Conservation (phyloP, 2,113 vertebrate genomes). For the Patagioenas fasciata region DNA sequence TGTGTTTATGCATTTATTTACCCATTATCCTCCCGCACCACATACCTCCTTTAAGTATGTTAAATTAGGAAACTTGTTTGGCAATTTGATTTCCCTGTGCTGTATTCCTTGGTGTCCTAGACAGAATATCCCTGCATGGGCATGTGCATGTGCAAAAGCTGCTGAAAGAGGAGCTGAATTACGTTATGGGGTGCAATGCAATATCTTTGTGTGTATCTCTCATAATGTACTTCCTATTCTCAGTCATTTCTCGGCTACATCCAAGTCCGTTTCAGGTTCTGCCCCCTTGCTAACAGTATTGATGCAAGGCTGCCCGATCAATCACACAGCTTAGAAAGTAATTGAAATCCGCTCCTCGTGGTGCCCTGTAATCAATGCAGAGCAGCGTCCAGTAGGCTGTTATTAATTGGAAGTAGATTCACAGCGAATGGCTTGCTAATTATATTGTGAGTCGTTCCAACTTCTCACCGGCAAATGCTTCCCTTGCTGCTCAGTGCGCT, state of each 20-base stretch:
- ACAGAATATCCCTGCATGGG: neutral
- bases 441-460: neutral
- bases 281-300: neutral
- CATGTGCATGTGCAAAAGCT: neutral
- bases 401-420: conserved; percentile 9
- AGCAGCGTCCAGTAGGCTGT: neutral
- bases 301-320: neutral
- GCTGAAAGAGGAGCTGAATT: neutral
- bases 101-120: neutral
- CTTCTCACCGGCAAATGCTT: neutral
- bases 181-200: neutral
- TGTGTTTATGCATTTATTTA: conserved; percentile 21
- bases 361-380: neutral
- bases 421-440: neutral
- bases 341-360: neutral
- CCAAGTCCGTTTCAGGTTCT: neutral
- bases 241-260: neutral
- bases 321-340: neutral
- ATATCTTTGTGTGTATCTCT: neutral
- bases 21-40: neutral
- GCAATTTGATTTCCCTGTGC: neutral
- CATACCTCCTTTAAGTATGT: neutral
- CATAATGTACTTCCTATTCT: neutral
- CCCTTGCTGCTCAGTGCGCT: neutral
- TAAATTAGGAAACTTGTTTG: conserved; percentile 10